Evolutionary conservation across 2,797 vertebrate species (phyloP).

Genomic region (Microctenopoma lineatum): DNA sequence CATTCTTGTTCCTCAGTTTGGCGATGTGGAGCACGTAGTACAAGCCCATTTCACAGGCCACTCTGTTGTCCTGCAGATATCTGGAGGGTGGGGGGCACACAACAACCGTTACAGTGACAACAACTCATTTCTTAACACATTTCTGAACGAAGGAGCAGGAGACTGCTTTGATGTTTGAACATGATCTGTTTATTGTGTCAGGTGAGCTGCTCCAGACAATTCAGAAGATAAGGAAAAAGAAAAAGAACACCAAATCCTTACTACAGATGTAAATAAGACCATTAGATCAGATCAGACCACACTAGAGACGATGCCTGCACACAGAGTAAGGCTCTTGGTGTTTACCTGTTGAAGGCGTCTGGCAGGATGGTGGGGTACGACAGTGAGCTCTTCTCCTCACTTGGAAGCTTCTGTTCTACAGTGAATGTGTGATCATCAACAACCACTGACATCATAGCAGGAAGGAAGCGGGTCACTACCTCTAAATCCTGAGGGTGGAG

Average conservation of each 20-base stretch:
- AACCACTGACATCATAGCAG: slow-evolving; percentile 94
- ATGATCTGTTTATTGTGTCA: no score
- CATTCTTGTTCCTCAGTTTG: slow-evolving; percentile 96
- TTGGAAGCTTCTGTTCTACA: slow-evolving; percentile 93
- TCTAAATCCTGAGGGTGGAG: slow-evolving; percentile 87
- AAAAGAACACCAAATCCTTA: no score
- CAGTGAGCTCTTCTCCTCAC: slow-evolving; percentile 89
- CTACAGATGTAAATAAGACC: no score
- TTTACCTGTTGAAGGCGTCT: slow-evolving; percentile 90
- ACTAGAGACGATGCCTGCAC: no score
- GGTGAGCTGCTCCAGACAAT: no score
- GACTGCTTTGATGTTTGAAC: no score
- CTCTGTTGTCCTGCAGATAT: slow-evolving; percentile 93
- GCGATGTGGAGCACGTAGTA: slow-evolving; percentile 96
- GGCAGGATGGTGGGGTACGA: slow-evolving; percentile 89
- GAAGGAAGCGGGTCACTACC: slow-evolving; percentile 93
- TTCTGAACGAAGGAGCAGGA: no score
- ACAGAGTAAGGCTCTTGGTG: background rate
- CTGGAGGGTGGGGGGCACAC: slow-evolving; percentile 68
- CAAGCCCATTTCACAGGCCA: slow-evolving; percentile 96
- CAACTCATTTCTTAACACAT: background rate
- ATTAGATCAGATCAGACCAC: no score
- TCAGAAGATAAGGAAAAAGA: no score
- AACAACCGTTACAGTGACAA: background rate
- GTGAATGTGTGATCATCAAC: slow-evolving; percentile 95